These are phyloP conservation scores for Nymphalis polychloros DNA, from an alignment of 2,888 invertebrate species.

Conservation along the genomic window DNA sequence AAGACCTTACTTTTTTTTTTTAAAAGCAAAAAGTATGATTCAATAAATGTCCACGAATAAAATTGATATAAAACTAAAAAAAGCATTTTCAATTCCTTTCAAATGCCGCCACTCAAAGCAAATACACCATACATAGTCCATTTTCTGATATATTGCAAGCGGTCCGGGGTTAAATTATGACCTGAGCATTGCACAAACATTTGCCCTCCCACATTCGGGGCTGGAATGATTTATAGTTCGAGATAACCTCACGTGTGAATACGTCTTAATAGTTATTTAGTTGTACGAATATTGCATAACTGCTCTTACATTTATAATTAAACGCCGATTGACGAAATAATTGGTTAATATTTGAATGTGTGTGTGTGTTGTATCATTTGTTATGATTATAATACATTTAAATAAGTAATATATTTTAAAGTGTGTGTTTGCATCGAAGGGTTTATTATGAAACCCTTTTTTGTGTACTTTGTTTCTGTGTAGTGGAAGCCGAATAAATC, in stretches of 20 bases:
- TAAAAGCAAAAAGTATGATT: neutral
- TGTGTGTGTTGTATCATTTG: no score
- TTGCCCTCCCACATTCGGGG: conserved; percentile 36
- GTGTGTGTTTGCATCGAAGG: no score
- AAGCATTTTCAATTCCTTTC: neutral
- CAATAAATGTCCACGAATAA: neutral
- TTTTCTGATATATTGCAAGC: conserved; percentile 29
- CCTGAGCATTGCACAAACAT: conserved; percentile 34
- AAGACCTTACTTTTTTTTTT: neutral
- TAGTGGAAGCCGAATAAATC: no score
- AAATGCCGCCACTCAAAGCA: conserved; percentile 8
- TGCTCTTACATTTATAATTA: no score
- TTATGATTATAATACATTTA: no score
- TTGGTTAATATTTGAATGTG: no score
- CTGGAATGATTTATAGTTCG: conserved; percentile 48
- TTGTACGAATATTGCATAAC: conserved; percentile 1
- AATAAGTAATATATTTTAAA: no score
- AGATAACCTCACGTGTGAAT: conserved; percentile 49
- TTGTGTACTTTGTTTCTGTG: no score
- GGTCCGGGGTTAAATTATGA: conserved; percentile 32
- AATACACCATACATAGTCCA: conserved; percentile 16
- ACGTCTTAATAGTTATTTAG: conserved; percentile 49
- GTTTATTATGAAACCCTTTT: no score
- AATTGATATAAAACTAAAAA: neutral
- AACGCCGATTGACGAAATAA: no score